phyloP scores from a whole-genome alignment of 2,797 vertebrate species.

The Oreochromis mossambicus region DNA sequence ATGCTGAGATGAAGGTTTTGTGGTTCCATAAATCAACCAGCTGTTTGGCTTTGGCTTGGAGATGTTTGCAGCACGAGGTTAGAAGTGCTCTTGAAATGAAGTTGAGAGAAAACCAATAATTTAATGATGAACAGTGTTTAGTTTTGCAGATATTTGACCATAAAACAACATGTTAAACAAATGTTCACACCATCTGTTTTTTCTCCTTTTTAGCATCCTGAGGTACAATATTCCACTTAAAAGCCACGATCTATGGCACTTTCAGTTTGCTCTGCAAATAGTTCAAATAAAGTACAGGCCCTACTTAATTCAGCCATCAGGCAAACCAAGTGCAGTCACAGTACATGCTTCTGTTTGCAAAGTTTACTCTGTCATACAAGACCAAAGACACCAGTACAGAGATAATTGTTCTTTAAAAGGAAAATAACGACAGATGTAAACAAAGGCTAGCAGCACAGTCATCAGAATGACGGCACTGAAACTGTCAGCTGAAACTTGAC shows the following conservation, averaged over 20 bases:
- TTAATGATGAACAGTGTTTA: background rate
- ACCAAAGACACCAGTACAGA: background rate
- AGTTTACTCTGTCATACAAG: background rate
- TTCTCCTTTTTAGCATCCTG: background rate
- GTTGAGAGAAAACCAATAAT: background rate
- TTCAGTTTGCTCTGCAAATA: rapidly evolving
- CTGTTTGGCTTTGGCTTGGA: constrained; percentile 11
- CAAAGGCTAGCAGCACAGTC: background rate
- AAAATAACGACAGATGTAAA: background rate
- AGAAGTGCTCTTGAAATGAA: background rate
- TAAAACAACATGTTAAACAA: background rate
- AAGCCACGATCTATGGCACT: background rate
- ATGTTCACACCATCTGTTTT: background rate
- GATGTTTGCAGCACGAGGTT: background rate
- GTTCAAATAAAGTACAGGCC: background rate
- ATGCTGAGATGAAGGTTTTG: background rate
- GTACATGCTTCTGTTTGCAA: background rate
- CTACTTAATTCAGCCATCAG: background rate
- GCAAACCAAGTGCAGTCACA: background rate
- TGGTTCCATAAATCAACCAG: constrained; percentile 1
- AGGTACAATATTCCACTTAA: rapidly evolving
- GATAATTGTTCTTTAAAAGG: background rate
- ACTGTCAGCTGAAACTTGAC: background rate
- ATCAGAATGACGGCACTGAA: background rate
- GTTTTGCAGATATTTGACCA: background rate